Conservation (phyloP, 2,113 vertebrate species). For the Albula glossodonta region DNA sequence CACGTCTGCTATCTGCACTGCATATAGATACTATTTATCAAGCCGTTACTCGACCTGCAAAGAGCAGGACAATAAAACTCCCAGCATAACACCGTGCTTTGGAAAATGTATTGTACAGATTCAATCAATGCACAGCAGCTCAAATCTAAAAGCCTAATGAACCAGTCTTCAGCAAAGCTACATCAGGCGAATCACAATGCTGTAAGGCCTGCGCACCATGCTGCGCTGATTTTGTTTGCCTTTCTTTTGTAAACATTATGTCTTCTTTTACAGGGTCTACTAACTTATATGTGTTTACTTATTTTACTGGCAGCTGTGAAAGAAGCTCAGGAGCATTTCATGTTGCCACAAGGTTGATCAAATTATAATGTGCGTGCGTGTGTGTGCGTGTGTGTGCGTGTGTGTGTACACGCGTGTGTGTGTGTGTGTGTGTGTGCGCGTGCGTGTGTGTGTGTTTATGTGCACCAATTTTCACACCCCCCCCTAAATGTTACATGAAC, state of each 20-base stretch:
- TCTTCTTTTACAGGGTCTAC: background rate
- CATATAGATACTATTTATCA: slow-evolving; percentile 21
- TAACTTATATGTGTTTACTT: background rate
- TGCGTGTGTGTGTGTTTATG: too few species aligned
- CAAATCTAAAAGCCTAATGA: background rate
- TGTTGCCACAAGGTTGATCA: too few species aligned
- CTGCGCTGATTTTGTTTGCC: background rate
- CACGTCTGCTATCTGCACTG: background rate
- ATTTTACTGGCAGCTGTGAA: background rate
- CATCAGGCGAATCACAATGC: background rate
- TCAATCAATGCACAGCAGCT: background rate
- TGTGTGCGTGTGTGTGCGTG: too few species aligned
- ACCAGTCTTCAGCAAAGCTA: background rate
- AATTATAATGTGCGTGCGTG: background rate
- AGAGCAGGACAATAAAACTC: background rate
- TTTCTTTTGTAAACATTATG: background rate
- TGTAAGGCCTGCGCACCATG: background rate
- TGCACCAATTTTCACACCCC: too few species aligned
- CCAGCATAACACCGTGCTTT: background rate
- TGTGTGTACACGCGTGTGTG: too few species aligned
- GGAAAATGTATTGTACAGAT: slow-evolving; percentile 3
- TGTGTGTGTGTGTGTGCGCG: too few species aligned
- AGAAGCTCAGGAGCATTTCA: too few species aligned
- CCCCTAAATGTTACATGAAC: too few species aligned
- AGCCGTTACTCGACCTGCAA: background rate